Evolutionary conservation across 2,888 invertebrate species (phyloP).

Genomic region (Diploptera punctata): DNA sequence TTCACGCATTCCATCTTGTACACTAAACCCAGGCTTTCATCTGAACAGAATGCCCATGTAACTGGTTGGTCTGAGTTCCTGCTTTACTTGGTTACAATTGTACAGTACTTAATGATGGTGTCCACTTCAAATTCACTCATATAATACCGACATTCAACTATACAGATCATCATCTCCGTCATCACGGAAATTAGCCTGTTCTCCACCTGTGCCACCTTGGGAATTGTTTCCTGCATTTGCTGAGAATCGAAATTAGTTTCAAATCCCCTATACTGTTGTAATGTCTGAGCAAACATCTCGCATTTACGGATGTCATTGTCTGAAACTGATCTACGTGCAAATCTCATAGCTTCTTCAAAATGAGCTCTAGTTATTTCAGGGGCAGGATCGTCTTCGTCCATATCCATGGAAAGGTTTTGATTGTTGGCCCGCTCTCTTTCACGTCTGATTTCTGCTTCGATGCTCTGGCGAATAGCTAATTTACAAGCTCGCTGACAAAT

Average conservation of each 20-base stretch:
- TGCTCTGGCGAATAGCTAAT: constrained; percentile 96
- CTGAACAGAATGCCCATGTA: constrained; percentile 9
- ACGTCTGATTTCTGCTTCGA: constrained; percentile 92
- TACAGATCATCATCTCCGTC: constrained; percentile 97
- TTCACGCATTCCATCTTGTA: background rate
- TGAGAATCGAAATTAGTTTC: constrained; percentile 92
- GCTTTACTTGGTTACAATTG: background rate
- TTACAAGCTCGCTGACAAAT: constrained; percentile 99
- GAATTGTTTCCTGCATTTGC: constrained; percentile 66
- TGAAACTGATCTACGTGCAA: constrained; percentile 95
- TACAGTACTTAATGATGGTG: background rate
- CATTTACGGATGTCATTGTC: constrained; percentile 99
- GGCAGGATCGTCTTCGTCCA: constrained; percentile 92
- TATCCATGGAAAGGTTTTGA: constrained; percentile 80
- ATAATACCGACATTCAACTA: constrained; percentile 72
- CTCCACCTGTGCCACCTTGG: constrained; percentile 67
- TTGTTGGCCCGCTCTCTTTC: constrained; percentile 86
- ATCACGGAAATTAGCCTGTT: constrained; percentile 73
- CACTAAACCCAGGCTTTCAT: background rate
- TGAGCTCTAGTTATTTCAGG: constrained; percentile 97
- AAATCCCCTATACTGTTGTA: constrained; percentile 99
- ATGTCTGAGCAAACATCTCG: constrained; percentile 99
- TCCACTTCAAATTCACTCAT: constrained; percentile 16
- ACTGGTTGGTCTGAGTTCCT: constrained; percentile 22
- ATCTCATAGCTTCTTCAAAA: constrained; percentile 99